These are phyloP conservation scores for Polyommatus iphigenia DNA, from an alignment of 2,888 invertebrate genomes.

Conservation along the genomic window DNA sequence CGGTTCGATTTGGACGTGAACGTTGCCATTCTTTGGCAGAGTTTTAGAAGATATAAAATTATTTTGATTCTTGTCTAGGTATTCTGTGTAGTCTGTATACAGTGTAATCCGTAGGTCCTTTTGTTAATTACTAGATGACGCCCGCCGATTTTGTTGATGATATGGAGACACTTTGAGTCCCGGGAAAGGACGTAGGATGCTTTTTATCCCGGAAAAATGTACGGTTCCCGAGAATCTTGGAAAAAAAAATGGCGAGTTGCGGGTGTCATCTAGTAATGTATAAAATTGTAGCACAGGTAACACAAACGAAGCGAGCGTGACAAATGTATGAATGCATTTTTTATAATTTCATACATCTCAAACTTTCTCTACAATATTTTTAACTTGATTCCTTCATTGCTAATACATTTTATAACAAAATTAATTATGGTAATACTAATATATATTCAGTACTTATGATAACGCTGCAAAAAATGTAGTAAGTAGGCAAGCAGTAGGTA, in stretches of 20 bases:
- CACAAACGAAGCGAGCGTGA: background rate
- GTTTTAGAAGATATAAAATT: conserved; percentile 2
- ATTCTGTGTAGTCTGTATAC: no score
- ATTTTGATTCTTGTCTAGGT: background rate
- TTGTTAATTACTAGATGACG: no score
- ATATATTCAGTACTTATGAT: no score
- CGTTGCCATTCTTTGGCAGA: conserved; percentile 26
- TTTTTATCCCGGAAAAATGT: no score
- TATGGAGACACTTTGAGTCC: no score
- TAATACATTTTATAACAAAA: no score
- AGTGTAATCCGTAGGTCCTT: no score
- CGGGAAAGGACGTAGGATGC: no score
- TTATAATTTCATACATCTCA: background rate
- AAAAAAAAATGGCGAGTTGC: no score
- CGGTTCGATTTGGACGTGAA: conserved; percentile 43
- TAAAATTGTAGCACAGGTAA: background rate
- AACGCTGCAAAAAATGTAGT: background rate
- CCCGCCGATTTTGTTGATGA: no score
- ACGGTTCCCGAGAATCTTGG: no score
- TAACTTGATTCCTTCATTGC: background rate
- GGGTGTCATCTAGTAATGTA: no score
- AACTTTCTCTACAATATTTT: background rate
- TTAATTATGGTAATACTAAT: background rate
- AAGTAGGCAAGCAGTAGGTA: background rate
- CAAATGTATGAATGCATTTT: background rate